Conservation (phyloP, 2,888 invertebrate species). For the Caenorhabditis japonica region DNA sequence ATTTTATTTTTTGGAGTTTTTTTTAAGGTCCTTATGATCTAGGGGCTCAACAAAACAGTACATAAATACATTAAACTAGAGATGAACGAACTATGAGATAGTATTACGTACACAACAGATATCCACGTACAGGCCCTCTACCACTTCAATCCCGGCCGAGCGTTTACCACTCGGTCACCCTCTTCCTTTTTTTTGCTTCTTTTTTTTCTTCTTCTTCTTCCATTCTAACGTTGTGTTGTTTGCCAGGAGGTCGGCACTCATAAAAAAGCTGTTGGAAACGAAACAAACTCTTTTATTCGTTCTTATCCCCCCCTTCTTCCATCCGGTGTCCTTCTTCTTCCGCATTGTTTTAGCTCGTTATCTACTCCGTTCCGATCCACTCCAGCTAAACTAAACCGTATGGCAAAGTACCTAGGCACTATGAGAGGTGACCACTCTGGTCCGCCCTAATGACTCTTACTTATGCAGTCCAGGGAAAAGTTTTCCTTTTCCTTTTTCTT, state of each 20-base stretch:
- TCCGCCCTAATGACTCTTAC: conserved; percentile 35
- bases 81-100: no score
- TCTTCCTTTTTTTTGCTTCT: no score
- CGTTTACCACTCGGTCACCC: conserved; percentile 37
- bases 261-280: conserved; percentile 50
- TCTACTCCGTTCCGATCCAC: neutral
- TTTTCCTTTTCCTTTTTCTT: neutral
- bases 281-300: conserved; percentile 1
- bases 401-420: no score
- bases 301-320: conserved; percentile 17
- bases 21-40: no score
- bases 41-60: no score
- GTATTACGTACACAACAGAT: conserved; percentile 1
- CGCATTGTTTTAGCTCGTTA: no score
- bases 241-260: conserved; percentile 51
- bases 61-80: no score
- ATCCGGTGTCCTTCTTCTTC: conserved; percentile 16
- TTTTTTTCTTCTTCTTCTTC: conserved; percentile 6
- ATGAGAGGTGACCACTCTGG: conserved; percentile 44
- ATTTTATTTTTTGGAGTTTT: neutral
- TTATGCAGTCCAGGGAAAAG: conserved; percentile 35
- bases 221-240: conserved; percentile 47
- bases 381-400: no score
- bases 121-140: conserved; percentile 45
- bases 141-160: conserved; percentile 44